Conservation (phyloP, 2,113 vertebrate species). For the Heptranchias perlo region DNA sequence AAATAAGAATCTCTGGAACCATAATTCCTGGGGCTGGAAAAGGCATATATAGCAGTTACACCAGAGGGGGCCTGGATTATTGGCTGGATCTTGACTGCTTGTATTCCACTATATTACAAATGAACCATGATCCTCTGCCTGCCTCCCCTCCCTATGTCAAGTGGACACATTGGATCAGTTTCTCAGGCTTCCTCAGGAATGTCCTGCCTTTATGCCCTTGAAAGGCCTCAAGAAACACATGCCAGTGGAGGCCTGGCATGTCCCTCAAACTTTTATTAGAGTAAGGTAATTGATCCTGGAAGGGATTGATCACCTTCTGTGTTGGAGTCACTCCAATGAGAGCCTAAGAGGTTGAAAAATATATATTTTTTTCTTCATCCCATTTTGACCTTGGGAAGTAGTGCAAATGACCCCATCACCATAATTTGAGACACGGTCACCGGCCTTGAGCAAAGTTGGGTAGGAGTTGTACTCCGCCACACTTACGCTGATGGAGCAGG, state of each 20-base stretch:
- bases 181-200: neutral
- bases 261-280: neutral
- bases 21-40: neutral
- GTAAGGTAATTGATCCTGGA: neutral
- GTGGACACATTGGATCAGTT: neutral
- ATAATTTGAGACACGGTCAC: neutral
- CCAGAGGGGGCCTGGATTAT: neutral
- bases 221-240: neutral
- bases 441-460: neutral
- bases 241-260: neutral
- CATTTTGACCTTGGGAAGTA: neutral
- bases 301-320: neutral
- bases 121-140: neutral
- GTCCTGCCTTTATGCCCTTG: neutral
- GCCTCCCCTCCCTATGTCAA: neutral
- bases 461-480: no score
- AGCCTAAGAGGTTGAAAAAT: neutral
- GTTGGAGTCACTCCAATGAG: neutral
- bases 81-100: neutral
- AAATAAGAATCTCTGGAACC: neutral
- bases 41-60: neutral
- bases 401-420: neutral
- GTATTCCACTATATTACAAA: neutral
- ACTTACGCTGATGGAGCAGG: neutral
- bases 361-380: neutral